Base-by-base conservation (phyloP, 2,797 vertebrate genomes). In the Crenichthys baileyi region DNA sequence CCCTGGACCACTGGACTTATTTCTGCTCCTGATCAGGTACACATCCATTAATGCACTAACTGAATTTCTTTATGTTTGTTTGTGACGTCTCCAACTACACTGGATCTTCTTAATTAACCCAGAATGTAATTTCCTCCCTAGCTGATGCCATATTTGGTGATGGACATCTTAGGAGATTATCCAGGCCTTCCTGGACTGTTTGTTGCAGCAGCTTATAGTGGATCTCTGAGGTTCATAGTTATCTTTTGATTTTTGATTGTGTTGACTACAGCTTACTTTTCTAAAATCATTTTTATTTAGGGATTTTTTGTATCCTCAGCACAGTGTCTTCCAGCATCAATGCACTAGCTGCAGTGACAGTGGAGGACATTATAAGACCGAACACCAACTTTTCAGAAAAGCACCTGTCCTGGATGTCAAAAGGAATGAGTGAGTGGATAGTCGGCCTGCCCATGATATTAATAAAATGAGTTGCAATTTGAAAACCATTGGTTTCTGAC, bases 251-350 rank as follows among this genome's bases (percentile, higher is more conserved):
- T 39, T 22, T 9, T 67, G 24, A 18, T 41, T 11, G 1, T 5
- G 16, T 41, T 67, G 9, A 46, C 6, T 26, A 70, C 13, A 46
- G 5, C 41, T 13, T 22, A 41, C 7, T 18, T 12, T 60, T 9
- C 48, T 53, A 61, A 20, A 22, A 77, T 2, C 75, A 5, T 36
- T 55, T 7, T 73, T 2, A 22, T 5, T 55, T 41, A 67, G 2
- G 24, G 44, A 56, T 67, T 60, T 20, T 41, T 70, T 5, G 31
- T 55, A 44, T 22, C 74, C 78, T 6, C 85, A 99, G 98, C 92
- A 99, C 97, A 0, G 97, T 98, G 87, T 99, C 98, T 24, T 98
- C 98, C 91, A 97, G 97, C 86, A 97, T 99, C 85, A 99, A 97
- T 31, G 97, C 97, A 18, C 88, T 99, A 85, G 95, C 97, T 75